Base-by-base conservation (phyloP, 2,888 invertebrate genomes). In the Hyles lineata region DNA sequence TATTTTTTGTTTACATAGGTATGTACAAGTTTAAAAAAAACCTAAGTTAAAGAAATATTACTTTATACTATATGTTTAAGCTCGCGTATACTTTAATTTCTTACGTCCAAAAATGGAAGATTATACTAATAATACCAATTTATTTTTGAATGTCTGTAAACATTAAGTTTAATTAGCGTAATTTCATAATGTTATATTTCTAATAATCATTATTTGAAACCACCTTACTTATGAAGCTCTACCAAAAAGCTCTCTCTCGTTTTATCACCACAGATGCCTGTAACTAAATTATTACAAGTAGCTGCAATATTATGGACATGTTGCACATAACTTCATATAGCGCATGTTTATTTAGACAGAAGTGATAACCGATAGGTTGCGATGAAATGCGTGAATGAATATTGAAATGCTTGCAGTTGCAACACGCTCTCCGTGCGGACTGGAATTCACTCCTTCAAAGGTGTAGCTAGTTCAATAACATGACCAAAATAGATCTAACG, bases 401-500 rank as follows among this genome's bases (percentile, higher is more conserved):
- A 60, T 25, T 55, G 55, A 25, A 70, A 52, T 9, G 25, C 23
- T 70, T 63, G 63, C 43, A 43, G 50, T 67, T 67, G 67, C 70
- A 70, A 70, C 29, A 70, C 55, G n/a, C 55, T 58, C n/a, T 11
- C 32, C 23, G n/a, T 29, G 21, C 32, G n/a, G 55, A 58, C 35
- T 63, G 67, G 67, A 67, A 67, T 72, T 72, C 58, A 32, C 72
- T 62, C 62, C n/a, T 58, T 55, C 71, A 71, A 67, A 73, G 73
- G 67, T 71, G 58, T 63, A 61, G 70, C 55, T 70, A 70, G 67
- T 55, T 58, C 70, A 82, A 80, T 81, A 84, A 80, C 82, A 82
- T 79, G 83, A 84, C 82, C 77, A 79, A 89, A 89, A 90, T 90
- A 90, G 81, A 83, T 77, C 77, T 79, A 81, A 82, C 80, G 77